These are phyloP conservation scores for Gymnothorax javanicus DNA, from an alignment of 2,797 vertebrate species.

Conservation along the genomic window DNA sequence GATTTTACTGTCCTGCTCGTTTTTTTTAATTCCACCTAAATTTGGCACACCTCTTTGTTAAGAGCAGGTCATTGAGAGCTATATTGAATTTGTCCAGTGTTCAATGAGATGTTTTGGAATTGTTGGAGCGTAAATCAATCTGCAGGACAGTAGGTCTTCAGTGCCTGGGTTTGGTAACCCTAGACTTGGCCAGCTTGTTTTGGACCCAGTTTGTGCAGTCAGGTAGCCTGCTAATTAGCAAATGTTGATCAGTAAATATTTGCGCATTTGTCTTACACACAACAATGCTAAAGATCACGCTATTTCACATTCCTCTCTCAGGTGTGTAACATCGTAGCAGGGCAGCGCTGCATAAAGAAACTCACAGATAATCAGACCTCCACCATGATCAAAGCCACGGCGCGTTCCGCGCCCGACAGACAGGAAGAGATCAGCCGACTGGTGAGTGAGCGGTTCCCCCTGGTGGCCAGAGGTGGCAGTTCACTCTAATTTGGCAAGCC, in stretches of 20 bases:
- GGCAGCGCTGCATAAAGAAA: conserved; percentile 97
- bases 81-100: too few species aligned
- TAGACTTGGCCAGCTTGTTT: too few species aligned
- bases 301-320: conserved; percentile 48
- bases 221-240: not conserved
- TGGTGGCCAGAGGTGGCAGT: conserved; percentile 14
- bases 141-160: too few species aligned
- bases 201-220: not conserved
- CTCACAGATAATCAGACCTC: conserved; percentile 99
- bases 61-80: too few species aligned
- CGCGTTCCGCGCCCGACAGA: conserved; percentile 93
- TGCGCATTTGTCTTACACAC: too few species aligned
- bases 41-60: too few species aligned
- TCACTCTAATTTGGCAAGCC: not conserved
- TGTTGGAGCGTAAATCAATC: too few species aligned
- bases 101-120: too few species aligned
- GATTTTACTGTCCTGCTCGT: too few species aligned
- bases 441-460: conserved; percentile 74
- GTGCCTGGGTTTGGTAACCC: too few species aligned
- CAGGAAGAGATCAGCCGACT: conserved; percentile 97
- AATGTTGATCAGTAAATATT: not conserved
- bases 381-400: conserved; percentile 99
- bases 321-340: conserved; percentile 98
- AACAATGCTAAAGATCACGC: too few species aligned
- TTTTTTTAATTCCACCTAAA: too few species aligned